A percentile compares a stretch with the other conserved stretches of the same genome.
These are phyloP conservation scores for Lycodopsis pacificus DNA, from an alignment of 2,797 vertebrate genomes.

Conservation along the genomic window DNA sequence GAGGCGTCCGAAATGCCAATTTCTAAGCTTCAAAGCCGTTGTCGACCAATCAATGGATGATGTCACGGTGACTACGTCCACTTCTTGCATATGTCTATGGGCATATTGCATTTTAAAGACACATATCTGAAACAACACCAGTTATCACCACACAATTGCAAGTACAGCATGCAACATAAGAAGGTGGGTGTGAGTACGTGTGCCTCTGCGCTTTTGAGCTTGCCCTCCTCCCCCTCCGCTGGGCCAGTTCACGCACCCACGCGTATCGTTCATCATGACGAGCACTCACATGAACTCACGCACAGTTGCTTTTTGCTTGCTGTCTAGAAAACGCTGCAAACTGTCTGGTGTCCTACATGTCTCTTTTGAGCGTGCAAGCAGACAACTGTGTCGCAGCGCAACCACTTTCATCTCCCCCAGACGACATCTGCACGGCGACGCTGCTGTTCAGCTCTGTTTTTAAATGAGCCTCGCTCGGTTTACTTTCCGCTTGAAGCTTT, in stretches of 20 bases:
- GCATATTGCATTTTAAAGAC: background rate
- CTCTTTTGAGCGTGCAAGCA: conserved; percentile 11
- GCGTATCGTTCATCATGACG: conserved; percentile 46
- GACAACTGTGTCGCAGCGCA: conserved; percentile 27
- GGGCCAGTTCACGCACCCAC: conserved; percentile 54
- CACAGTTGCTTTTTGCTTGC: conserved; percentile 1
- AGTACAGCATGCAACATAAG: conserved; percentile 15
- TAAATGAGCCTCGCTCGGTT: conserved; percentile 27
- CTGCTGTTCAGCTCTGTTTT: conserved; percentile 32
- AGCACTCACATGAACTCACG: conserved; percentile 46
- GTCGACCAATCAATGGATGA: background rate
- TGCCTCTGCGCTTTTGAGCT: conserved; percentile 35
- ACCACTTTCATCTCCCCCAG: conserved; percentile 43
- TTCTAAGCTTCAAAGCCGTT: background rate
- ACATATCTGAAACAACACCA: conserved; percentile 6
- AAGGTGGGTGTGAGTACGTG: conserved; percentile 30
- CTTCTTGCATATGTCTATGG: background rate
- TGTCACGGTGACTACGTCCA: background rate
- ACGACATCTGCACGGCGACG: conserved; percentile 13
- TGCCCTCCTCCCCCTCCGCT: conserved; percentile 26
- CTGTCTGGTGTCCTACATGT: background rate
- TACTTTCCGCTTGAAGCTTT: conserved; percentile 22
- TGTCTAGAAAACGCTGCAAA: conserved; percentile 2
- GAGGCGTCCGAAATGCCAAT: background rate
- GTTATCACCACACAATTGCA: conserved; percentile 12